Conservation (phyloP, 2,113 vertebrate species). For the Anguilla rostrata region DNA sequence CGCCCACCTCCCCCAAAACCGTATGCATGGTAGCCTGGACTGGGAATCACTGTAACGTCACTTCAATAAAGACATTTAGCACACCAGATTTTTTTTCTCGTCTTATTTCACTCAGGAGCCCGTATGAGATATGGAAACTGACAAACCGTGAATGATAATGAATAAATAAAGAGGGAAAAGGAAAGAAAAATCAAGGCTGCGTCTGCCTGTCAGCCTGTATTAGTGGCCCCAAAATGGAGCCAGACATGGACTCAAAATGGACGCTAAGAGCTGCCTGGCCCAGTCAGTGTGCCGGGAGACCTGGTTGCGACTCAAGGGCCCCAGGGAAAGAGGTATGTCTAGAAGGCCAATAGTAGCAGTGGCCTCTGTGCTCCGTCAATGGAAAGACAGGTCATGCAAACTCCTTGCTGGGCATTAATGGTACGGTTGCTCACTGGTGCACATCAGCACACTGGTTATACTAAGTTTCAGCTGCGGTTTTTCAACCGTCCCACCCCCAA, state of each 20-base stretch:
- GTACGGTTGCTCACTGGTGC: background rate
- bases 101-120: background rate
- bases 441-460: background rate
- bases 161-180: background rate
- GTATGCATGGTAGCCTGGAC: background rate
- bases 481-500: background rate
- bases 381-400: background rate
- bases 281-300: background rate
- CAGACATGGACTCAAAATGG: background rate
- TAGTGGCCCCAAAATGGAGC: background rate
- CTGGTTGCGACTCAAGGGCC: background rate
- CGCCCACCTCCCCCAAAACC: background rate
- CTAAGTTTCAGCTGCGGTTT: background rate
- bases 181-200: background rate
- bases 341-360: background rate
- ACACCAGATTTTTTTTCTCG: background rate
- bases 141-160: background rate
- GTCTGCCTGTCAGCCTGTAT: background rate
- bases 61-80: slow-evolving; percentile 18
- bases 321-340: background rate
- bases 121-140: background rate
- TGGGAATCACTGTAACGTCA: background rate
- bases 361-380: background rate
- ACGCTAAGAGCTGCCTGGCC: background rate
- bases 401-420: background rate